A percentile compares a stretch with the other conserved stretches of the same genome.
Evolutionary conservation across 2,888 invertebrate species (phyloP).

Genomic region (Synergus umbraculus): DNA sequence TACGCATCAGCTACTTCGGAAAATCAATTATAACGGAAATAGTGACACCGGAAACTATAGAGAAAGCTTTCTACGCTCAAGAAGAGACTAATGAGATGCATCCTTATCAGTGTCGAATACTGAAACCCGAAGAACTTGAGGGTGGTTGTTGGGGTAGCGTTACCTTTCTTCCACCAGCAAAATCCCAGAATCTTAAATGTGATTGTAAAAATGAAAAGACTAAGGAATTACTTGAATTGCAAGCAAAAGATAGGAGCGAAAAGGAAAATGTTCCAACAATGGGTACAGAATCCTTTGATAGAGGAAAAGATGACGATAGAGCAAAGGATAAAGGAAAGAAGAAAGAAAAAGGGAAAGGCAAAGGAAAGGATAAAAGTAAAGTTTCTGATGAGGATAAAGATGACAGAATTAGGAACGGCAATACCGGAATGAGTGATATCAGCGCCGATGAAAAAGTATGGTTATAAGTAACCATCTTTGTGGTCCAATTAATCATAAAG

Average conservation of each 20-base stretch:
- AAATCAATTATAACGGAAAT: slow-evolving; percentile 68
- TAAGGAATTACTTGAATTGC: background rate
- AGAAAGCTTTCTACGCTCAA: slow-evolving; percentile 60
- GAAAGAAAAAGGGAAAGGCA: slow-evolving; percentile 41
- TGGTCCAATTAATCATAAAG: background rate
- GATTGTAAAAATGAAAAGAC: slow-evolving; percentile 40
- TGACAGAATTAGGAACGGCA: slow-evolving; percentile 37
- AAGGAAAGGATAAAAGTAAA: slow-evolving; percentile 20
- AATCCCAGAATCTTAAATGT: slow-evolving; percentile 43
- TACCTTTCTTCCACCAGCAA: slow-evolving; percentile 48
- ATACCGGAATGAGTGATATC: background rate
- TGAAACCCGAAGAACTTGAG: slow-evolving; percentile 55
- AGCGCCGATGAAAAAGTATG: background rate
- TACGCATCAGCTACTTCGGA: slow-evolving; percentile 68
- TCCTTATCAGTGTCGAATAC: slow-evolving; percentile 66
- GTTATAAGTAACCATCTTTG: slow-evolving; percentile 2
- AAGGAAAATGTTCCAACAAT: background rate
- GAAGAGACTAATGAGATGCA: slow-evolving; percentile 62
- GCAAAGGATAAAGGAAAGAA: background rate
- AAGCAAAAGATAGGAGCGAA: background rate
- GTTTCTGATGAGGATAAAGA: slow-evolving; percentile 41
- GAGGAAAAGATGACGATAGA: background rate
- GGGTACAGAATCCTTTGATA: background rate
- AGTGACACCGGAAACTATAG: slow-evolving; percentile 47
- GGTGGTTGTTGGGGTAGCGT: slow-evolving; percentile 57